These are phyloP conservation scores for Drosophila pachea DNA, from an alignment of 1,140 invertebrate genomes.

Conservation along the genomic window DNA sequence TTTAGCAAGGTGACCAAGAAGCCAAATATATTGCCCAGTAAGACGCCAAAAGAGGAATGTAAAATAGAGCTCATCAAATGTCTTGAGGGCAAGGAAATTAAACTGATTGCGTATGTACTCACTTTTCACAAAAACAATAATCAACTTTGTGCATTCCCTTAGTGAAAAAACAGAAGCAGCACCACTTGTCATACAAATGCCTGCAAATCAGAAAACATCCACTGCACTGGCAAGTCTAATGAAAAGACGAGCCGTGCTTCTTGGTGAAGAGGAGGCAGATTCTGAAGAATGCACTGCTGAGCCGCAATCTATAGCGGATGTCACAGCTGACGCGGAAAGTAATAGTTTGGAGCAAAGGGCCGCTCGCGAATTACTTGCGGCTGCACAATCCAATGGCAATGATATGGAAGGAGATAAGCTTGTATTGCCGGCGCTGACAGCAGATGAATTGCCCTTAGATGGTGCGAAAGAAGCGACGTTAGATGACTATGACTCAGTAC, in stretches of 20 bases:
- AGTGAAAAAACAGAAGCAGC: slow-evolving; percentile 80
- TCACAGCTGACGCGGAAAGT: slow-evolving; percentile 62
- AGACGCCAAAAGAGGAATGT: slow-evolving; percentile 77
- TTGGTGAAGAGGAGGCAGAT: slow-evolving; percentile 63
- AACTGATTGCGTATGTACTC: slow-evolving; percentile 83
- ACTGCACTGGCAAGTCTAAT: slow-evolving; percentile 79
- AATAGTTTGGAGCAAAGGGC: slow-evolving; percentile 81
- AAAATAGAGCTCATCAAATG: slow-evolving; percentile 86
- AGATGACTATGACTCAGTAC: slow-evolving; percentile 94
- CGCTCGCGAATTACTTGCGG: slow-evolving; percentile 78
- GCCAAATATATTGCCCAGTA: slow-evolving; percentile 79
- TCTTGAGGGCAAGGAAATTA: slow-evolving; percentile 86
- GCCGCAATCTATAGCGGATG: slow-evolving; percentile 54
- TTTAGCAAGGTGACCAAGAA: slow-evolving; percentile 86
- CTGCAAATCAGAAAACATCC: slow-evolving; percentile 80
- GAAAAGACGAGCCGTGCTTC: slow-evolving; percentile 61
- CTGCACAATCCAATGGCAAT: slow-evolving; percentile 57
- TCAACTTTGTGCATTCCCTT: not conserved
- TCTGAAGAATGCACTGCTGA: slow-evolving; percentile 34
- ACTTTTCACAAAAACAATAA: slow-evolving; percentile 17
- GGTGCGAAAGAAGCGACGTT: slow-evolving; percentile 85
- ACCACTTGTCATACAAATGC: slow-evolving; percentile 84
- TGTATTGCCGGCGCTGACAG: slow-evolving; percentile 80
- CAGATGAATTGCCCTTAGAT: slow-evolving; percentile 80
- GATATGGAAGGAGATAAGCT: slow-evolving; percentile 78